These are phyloP conservation scores for Calcarius ornatus DNA, from an alignment of 2,113 vertebrate genomes.

Conservation along the genomic window DNA sequence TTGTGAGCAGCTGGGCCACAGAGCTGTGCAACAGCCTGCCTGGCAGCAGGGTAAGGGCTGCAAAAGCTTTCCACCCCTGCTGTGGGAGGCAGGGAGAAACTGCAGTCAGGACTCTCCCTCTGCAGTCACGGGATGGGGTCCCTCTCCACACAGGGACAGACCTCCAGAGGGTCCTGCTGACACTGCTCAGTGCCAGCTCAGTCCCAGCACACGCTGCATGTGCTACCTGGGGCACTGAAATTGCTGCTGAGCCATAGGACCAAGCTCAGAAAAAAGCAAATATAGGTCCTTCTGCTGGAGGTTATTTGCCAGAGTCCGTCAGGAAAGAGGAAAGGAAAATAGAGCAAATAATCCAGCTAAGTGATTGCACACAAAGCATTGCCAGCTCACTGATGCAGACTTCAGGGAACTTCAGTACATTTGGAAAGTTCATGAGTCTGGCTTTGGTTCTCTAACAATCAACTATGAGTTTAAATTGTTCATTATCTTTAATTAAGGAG, in stretches of 20 bases:
- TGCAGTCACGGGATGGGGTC: background rate
- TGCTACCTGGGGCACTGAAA: background rate
- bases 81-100: background rate
- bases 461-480: background rate
- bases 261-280: background rate
- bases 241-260: background rate
- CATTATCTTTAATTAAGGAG: conserved; percentile 63
- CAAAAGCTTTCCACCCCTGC: background rate
- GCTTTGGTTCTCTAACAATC: conserved; percentile 28
- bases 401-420: background rate
- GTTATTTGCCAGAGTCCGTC: background rate
- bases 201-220: accelerated
- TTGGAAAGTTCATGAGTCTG: conserved; percentile 18
- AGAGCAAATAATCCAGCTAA: background rate
- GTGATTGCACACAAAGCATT: background rate
- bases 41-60: background rate
- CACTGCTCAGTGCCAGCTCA: background rate
- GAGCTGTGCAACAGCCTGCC: background rate
- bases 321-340: background rate
- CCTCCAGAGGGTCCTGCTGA: accelerated
- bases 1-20: background rate
- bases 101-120: background rate
- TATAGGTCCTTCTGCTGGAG: background rate
- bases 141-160: background rate
- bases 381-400: background rate